phyloP scores from a whole-genome alignment of 2,113 vertebrate species.

The Erinaceus europaeus region DNA sequence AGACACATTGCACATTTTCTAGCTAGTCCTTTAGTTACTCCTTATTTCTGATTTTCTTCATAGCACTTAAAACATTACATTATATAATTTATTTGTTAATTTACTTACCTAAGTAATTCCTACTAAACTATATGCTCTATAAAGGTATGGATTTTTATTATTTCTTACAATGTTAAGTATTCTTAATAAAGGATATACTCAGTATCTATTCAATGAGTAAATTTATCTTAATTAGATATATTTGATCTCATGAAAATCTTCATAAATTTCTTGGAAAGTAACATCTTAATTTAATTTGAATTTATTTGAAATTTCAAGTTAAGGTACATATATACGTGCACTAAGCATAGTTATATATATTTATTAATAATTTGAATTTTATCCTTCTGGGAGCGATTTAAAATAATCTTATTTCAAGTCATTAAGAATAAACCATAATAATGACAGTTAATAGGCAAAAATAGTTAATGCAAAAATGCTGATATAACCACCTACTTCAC shows the following conservation, averaged over 20 bases:
- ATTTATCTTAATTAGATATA: neutral
- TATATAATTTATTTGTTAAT: neutral
- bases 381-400: neutral
- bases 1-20: neutral
- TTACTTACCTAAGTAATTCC: neutral
- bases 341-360: neutral
- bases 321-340: neutral
- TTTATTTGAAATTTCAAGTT: too few relatives aligned
- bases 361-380: slow-evolving; percentile 5
- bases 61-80: neutral
- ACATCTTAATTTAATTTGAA: neutral
- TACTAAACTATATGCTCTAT: neutral
- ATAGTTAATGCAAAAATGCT: neutral
- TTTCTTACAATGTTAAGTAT: neutral
- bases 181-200: neutral
- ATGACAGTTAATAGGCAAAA: neutral
- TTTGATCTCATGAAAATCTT: neutral
- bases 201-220: neutral
- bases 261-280: neutral
- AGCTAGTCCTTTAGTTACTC: neutral
- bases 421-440: neutral
- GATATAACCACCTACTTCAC: neutral
- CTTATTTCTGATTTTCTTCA: neutral
- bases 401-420: slow-evolving; percentile 19
- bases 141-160: neutral